phyloP scores from a whole-genome alignment of 2,113 vertebrate species.

The Amphilophus citrinellus region DNA sequence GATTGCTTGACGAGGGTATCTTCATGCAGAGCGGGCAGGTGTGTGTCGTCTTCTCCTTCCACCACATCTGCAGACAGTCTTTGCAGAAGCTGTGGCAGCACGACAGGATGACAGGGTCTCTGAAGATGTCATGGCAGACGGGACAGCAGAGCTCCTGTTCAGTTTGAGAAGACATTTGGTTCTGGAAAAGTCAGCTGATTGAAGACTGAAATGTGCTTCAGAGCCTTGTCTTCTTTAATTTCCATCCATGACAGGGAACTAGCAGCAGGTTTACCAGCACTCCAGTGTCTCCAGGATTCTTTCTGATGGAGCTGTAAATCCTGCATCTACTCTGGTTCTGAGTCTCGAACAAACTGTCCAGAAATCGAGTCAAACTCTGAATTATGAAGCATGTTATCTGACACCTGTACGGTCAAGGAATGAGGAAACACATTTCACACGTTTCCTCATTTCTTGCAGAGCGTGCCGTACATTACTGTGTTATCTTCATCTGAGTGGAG shows the following conservation, averaged over 20 bases:
- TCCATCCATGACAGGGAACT: background rate
- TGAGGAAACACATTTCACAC: background rate
- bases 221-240: fast-evolving
- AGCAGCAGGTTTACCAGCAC: background rate
- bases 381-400: background rate
- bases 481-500: background rate
- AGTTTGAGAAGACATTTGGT: background rate
- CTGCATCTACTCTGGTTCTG: fast-evolving
- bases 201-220: background rate
- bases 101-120: slow-evolving; percentile 3
- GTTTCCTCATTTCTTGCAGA: background rate
- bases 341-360: background rate
- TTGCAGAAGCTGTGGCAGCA: slow-evolving; percentile 39
- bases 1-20: background rate
- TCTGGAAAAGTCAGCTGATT: fast-evolving
- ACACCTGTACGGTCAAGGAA: background rate
- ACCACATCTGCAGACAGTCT: background rate
- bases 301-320: background rate
- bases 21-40: background rate
- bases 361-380: background rate
- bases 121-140: slow-evolving; percentile 24
- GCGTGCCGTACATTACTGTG: background rate
- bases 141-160: slow-evolving; percentile 5
- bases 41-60: background rate
- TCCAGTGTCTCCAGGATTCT: background rate